A percentile compares a stretch with the other conserved stretches of the same genome.
phyloP scores from a whole-genome alignment of 2,113 vertebrate genomes.

The Hippoglossus stenolepis region DNA sequence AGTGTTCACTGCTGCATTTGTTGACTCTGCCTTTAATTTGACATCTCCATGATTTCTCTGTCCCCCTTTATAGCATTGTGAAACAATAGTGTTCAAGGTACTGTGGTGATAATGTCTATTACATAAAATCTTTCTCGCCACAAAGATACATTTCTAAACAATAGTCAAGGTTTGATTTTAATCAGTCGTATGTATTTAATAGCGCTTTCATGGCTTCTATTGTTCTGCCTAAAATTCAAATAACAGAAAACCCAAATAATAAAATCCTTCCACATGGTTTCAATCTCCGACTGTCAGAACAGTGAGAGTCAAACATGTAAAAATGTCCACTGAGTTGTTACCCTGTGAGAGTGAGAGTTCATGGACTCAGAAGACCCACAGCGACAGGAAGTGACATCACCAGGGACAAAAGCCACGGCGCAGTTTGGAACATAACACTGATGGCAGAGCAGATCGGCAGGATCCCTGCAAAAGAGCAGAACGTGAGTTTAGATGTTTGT shows the following conservation, averaged over 20 bases:
- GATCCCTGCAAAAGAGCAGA: constrained; percentile 74
- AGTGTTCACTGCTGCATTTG: constrained; percentile 12
- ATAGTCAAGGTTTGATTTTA: constrained; percentile 1
- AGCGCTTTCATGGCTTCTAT: constrained; percentile 10
- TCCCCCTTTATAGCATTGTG: background rate
- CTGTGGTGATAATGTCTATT: constrained; percentile 29
- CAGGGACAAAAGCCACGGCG: constrained; percentile 71
- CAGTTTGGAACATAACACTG: constrained; percentile 69
- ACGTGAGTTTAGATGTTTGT: background rate
- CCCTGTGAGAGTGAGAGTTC: constrained; percentile 33
- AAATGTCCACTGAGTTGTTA: constrained; percentile 19
- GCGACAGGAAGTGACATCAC: constrained; percentile 78
- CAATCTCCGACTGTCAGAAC: background rate
- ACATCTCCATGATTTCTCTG: background rate
- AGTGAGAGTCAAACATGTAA: constrained; percentile 22
- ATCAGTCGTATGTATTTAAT: constrained; percentile 1
- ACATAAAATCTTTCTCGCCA: constrained; percentile 1
- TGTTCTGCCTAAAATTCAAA: constrained; percentile 6
- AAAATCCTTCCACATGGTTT: constrained; percentile 19
- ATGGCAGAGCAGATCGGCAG: constrained; percentile 83
- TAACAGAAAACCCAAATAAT: background rate
- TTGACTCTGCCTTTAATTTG: constrained; percentile 1
- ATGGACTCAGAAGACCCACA: constrained; percentile 74
- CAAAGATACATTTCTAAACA: constrained; percentile 1
- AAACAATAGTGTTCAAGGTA: constrained; percentile 37